Conservation (phyloP, 2,113 vertebrate species). For the Atlantisia rogersi region DNA sequence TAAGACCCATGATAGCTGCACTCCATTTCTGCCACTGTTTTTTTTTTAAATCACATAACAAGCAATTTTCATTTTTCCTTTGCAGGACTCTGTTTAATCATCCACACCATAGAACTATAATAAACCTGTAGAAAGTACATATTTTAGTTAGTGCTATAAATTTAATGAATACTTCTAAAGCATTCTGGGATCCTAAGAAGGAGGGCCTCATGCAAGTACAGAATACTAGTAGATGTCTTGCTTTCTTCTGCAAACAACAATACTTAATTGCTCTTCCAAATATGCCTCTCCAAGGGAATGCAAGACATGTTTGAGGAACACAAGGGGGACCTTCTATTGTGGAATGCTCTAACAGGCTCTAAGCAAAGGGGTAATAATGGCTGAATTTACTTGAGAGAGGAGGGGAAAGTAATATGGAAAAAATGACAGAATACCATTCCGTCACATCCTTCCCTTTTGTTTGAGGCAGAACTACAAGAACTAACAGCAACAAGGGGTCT, state of each 20-base stretch:
- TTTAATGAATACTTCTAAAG: conserved; percentile 24
- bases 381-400: conserved; percentile 50
- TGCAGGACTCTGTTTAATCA: conserved; percentile 1
- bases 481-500: conserved; percentile 43
- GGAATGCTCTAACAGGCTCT: conserved; percentile 29
- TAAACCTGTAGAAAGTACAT: not conserved
- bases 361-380: conserved; percentile 44
- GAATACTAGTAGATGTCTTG: conserved; percentile 28
- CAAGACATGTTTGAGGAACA: conserved; percentile 32
- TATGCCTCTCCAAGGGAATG: conserved; percentile 12
- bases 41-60: not conserved
- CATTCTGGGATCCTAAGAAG: not conserved
- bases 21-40: not conserved
- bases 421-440: conserved; percentile 52
- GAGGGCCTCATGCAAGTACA: not conserved
- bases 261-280: conserved; percentile 63
- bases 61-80: conserved; percentile 7
- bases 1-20: not conserved
- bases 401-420: conserved; percentile 2
- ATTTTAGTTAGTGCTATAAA: not conserved
- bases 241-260: conserved; percentile 44
- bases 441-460: conserved; percentile 55
- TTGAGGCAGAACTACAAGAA: conserved; percentile 39
- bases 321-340: conserved; percentile 51
- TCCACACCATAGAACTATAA: not conserved